Conservation (phyloP, 2,113 vertebrate genomes). For the Dipodomys merriami region DNA sequence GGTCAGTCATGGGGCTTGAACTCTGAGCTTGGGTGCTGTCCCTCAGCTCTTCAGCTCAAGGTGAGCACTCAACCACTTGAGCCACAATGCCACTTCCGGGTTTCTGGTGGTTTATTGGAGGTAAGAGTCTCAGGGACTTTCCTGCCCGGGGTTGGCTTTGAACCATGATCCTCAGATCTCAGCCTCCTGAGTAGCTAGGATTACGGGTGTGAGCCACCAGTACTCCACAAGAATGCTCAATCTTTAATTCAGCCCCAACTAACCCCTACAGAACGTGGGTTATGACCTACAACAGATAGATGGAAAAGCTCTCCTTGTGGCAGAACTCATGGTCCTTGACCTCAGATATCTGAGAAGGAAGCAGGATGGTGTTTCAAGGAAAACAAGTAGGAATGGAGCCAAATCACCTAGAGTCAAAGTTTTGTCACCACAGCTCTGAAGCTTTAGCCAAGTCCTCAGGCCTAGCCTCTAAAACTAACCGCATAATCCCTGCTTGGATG, state of each 20-base stretch:
- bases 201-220: too few relatives aligned
- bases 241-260: background rate
- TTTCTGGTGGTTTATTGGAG: too few relatives aligned
- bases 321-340: background rate
- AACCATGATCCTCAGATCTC: too few relatives aligned
- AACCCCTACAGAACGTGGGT: background rate
- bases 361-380: background rate
- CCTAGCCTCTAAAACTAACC: background rate
- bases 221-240: background rate
- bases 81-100: too few relatives aligned
- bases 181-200: too few relatives aligned
- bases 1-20: too few relatives aligned
- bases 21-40: too few relatives aligned
- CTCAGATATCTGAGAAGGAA: background rate
- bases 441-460: background rate
- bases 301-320: background rate
- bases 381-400: background rate
- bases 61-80: too few relatives aligned
- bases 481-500: background rate
- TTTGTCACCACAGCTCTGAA: background rate
- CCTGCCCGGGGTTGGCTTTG: too few relatives aligned
- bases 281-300: background rate
- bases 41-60: too few relatives aligned
- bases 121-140: too few relatives aligned
- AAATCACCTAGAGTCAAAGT: background rate